Evolutionary conservation across 2,797 vertebrate genomes (phyloP), one percentile per base, ranked within the genome.

Genomic region (Ateles fusciceps): DNA sequence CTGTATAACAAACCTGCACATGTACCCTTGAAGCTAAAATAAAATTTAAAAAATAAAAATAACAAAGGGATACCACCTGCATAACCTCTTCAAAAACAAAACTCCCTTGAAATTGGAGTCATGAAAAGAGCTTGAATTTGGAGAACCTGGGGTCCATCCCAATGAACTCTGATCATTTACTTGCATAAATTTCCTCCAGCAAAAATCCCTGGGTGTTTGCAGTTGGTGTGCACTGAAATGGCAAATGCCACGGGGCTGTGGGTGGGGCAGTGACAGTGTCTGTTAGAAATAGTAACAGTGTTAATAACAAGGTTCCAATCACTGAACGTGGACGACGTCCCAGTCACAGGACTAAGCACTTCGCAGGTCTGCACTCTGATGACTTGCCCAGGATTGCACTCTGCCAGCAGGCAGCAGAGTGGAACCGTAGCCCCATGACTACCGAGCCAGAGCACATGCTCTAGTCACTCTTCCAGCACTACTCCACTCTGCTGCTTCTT

Each of bases 351-450:
- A 44, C n/a, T 50, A 5, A 81, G 68, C 42, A 33, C 52, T 7
- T 11, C 39, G 89, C 39, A 26, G 28, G 12, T 36, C 59, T 10
- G 22, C 3, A 7, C 50, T 55, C 39, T 15, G 78, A 24, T 61
- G 17, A 21, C 44, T n/a, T 33, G 55, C 71, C n/a, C 2, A 2
- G 26, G 28, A 33, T 7, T 50, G 61, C 52, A 33, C 59, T 33
- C 7, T 15, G 36, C 17, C 44, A 61, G 39, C 13, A 11, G 80
- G 80, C 12, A 30, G 24, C n/a, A 21, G 81, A 57, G 28, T 26
- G 33, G 64, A 24, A 30, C 15, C 10, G 48, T 30, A 42, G 24
- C 6, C 57, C 33, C 24, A 24, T 0, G 0, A 5, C 57, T 30
- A 5, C 48, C 22, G 71, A 64, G 59, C 36, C 15, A 33, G 52